Conservation (phyloP, 2,888 invertebrate genomes). For the Dicranocentrus wangi region DNA sequence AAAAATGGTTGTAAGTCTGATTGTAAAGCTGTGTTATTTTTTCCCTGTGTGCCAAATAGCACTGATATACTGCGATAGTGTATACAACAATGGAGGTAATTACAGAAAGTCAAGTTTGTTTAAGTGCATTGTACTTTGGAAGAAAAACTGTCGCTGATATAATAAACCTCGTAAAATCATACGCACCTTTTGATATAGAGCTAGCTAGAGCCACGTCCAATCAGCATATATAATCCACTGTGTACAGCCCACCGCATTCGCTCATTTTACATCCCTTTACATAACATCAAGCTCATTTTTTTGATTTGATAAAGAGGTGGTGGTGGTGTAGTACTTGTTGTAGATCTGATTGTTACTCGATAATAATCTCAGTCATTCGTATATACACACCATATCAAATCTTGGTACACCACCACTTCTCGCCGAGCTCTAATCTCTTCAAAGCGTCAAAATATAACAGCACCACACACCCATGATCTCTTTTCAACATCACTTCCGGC, state of each 20-base stretch:
- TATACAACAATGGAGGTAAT: constrained; percentile 30
- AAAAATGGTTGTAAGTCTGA: constrained; percentile 1
- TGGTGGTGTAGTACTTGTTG: too few relatives aligned
- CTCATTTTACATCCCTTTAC: background rate
- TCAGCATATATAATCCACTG: background rate
- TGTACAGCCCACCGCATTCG: background rate
- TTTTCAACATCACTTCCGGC: constrained; percentile 55
- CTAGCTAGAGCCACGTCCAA: background rate
- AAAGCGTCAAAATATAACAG: constrained; percentile 41
- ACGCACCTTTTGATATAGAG: background rate
- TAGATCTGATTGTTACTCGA: too few relatives aligned
- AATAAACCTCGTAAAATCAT: constrained; percentile 6
- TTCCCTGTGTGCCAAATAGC: background rate
- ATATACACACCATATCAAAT: too few relatives aligned
- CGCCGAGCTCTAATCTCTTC: constrained; percentile 17
- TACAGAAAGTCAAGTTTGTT: constrained; percentile 67
- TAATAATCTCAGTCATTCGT: too few relatives aligned
- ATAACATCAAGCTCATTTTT: background rate
- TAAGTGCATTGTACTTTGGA: constrained; percentile 56
- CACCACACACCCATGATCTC: constrained; percentile 44
- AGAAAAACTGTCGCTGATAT: constrained; percentile 44
- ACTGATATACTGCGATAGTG: constrained; percentile 2
- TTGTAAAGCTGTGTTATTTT: background rate
- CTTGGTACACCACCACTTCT: too few relatives aligned
- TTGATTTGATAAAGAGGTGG: too few relatives aligned